Evolutionary conservation across 2,797 vertebrate genomes (phyloP).

Genomic region (Macroramphosus scolopax): DNA sequence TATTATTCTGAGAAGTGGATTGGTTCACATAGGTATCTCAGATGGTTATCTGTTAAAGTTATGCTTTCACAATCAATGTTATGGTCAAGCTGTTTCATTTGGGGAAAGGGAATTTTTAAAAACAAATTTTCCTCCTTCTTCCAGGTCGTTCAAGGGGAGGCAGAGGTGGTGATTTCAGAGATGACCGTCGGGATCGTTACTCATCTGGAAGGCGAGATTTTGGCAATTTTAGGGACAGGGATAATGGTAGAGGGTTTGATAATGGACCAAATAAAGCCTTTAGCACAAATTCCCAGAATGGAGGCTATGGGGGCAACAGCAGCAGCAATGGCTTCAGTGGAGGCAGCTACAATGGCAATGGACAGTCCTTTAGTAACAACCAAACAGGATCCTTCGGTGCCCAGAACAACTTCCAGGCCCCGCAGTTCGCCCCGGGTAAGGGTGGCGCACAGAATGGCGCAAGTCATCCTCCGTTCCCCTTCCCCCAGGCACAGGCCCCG

Average conservation of each 20-base stretch:
- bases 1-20: constrained; percentile 19
- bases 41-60: too few species aligned
- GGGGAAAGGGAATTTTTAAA: too few species aligned
- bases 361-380: constrained; percentile 84
- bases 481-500: constrained; percentile 79
- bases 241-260: constrained; percentile 86
- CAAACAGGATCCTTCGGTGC: constrained; percentile 82
- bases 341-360: constrained; percentile 80
- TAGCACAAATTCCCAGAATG: constrained; percentile 86
- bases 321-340: constrained; percentile 58
- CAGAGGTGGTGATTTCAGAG: constrained; percentile 85
- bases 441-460: constrained; percentile 87
- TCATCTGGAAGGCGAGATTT: constrained; percentile 94
- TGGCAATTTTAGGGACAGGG: constrained; percentile 90
- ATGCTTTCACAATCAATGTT: too few species aligned
- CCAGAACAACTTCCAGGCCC: constrained; percentile 85
- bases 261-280: constrained; percentile 91
- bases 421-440: too few species aligned
- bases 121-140: neutral
- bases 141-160: constrained; percentile 99
- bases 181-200: constrained; percentile 92
- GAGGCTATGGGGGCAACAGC: constrained; percentile 79
- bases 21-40: constrained; percentile 14
- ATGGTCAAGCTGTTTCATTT: too few species aligned
- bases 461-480: constrained; percentile 85